Percentiles rank a stretch among this genome's conserved stretches.
Evolutionary conservation across 2,797 vertebrate species (phyloP).

Genomic region (Discoglossus pictus): DNA sequence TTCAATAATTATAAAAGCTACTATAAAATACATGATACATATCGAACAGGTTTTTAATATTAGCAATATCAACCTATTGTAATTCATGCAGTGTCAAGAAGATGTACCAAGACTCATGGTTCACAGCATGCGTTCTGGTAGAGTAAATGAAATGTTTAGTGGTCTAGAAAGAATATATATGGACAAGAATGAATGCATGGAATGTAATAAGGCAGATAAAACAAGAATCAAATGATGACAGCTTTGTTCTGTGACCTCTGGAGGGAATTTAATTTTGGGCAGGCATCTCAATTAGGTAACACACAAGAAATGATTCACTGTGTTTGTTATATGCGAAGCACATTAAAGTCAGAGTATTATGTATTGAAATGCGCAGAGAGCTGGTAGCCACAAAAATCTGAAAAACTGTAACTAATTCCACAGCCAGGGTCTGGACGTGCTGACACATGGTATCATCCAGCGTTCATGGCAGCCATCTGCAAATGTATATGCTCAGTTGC

Average conservation of each 20-base stretch:
- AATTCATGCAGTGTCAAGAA: not conserved
- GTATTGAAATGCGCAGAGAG: constrained; percentile 54
- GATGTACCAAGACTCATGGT: not conserved
- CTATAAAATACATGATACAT: too few species aligned
- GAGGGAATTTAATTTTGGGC: not conserved
- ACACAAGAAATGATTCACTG: not conserved
- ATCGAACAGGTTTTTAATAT: not conserved
- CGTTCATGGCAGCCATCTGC: constrained; percentile 55
- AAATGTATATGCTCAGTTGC: constrained; percentile 44
- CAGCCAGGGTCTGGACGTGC: constrained; percentile 53
- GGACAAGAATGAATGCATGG: constrained; percentile 24
- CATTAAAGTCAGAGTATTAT: constrained; percentile 39
- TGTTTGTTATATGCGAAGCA: constrained; percentile 29
- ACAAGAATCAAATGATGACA: constrained; percentile 19
- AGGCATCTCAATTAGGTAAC: constrained; percentile 21
- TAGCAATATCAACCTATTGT: not conserved
- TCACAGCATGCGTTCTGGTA: not conserved
- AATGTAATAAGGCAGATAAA: not conserved
- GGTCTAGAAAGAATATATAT: not conserved
- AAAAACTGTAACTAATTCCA: constrained; percentile 51
- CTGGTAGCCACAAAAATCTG: constrained; percentile 57
- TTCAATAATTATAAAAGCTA: too few species aligned
- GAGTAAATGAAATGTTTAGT: not conserved
- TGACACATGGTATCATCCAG: constrained; percentile 47
- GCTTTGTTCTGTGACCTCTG: constrained; percentile 25